Percentiles rank a stretch among this genome's conserved stretches.
phyloP scores from a whole-genome alignment of 2,113 vertebrate species.

The Marmota monax region DNA sequence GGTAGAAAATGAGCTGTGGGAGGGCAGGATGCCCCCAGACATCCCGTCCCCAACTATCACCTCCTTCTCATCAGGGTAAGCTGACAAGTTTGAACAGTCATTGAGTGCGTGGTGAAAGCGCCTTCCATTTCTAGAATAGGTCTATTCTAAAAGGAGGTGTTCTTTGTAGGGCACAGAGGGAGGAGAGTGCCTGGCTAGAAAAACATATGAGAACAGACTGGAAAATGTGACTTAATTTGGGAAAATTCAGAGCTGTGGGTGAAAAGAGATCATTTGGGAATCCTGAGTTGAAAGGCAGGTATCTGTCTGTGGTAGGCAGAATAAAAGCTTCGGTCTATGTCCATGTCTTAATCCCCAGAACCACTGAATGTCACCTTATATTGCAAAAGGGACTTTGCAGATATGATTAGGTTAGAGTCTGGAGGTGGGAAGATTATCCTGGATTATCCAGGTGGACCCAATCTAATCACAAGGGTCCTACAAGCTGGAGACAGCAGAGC shows the following conservation, averaged over 20 bases:
- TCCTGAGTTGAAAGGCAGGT: background rate
- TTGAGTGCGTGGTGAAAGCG: background rate
- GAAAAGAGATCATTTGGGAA: background rate
- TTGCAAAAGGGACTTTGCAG: background rate
- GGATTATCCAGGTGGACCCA: background rate
- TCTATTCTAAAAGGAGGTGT: slow-evolving; percentile 19
- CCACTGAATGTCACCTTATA: background rate
- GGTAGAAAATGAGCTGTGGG: slow-evolving; percentile 12
- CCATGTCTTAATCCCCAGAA: background rate
- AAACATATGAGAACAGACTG: slow-evolving; percentile 1
- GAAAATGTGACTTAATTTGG: background rate
- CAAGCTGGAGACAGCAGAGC: background rate
- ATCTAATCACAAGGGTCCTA: background rate
- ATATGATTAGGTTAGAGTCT: background rate
- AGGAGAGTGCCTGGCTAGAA: slow-evolving; percentile 19
- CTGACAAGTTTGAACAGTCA: background rate
- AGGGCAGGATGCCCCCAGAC: background rate
- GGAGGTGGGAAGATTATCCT: background rate
- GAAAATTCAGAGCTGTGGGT: background rate
- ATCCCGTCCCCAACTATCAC: background rate
- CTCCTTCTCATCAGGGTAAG: background rate
- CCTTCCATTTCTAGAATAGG: slow-evolving; percentile 35
- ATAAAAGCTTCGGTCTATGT: background rate
- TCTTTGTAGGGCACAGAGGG: background rate
- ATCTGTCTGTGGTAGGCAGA: background rate